These are phyloP conservation scores for Urocyon cinereoargenteus DNA, from an alignment of 2,797 vertebrate genomes.

Conservation along the genomic window DNA sequence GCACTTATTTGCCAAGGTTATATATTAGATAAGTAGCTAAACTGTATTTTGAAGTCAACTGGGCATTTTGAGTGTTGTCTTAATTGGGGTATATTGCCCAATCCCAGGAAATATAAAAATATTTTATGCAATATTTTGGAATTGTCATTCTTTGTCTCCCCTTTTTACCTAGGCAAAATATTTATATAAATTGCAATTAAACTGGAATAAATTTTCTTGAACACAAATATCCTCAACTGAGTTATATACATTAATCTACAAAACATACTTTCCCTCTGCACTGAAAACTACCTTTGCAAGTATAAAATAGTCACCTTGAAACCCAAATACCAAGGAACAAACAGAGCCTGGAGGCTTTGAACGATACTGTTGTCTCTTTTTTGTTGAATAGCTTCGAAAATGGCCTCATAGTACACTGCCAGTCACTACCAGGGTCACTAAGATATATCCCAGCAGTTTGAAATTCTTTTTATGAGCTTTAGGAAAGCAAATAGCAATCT, in stretches of 20 bases:
- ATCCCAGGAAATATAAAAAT: neutral
- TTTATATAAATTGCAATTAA: neutral
- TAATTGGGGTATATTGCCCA: neutral
- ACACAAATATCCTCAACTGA: neutral
- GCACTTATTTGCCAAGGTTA: neutral
- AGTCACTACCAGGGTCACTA: neutral
- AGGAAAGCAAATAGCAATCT: neutral
- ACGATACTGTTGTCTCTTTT: neutral
- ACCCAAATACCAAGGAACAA: neutral
- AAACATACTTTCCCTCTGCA: neutral
- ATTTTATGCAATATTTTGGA: neutral
- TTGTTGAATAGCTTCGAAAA: conserved; percentile 23
- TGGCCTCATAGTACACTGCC: neutral
- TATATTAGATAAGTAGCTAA: neutral
- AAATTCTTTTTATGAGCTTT: neutral
- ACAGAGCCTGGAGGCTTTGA: neutral
- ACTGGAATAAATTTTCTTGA: neutral
- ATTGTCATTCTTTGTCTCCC: neutral
- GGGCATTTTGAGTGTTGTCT: neutral
- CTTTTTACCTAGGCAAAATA: neutral
- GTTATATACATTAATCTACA: neutral
- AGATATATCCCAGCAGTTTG: neutral
- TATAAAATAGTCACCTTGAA: neutral
- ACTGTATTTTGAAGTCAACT: neutral
- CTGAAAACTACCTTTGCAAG: neutral